Evolutionary conservation across 2,888 invertebrate species (phyloP), one percentile per base, ranked within the genome.

Genomic region (Drosophila eohydei): DNA sequence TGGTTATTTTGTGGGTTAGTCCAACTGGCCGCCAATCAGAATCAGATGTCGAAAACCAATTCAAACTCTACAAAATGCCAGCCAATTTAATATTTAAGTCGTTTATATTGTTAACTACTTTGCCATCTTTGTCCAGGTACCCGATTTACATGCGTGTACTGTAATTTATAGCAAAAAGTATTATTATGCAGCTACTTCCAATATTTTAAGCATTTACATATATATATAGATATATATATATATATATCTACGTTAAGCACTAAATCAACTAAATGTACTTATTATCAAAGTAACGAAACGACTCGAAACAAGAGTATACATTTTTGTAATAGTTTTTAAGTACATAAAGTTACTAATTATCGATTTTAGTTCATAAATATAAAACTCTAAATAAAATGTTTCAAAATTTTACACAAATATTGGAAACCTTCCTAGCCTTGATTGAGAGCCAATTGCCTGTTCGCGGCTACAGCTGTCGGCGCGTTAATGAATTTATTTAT

Each of bases 401-500:
- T 77, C 61, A 61, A 50, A 87, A 72, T 86, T 89, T 76, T 83
- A 68, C 74, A 68, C 74, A 36, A n/a, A 30, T 30, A 30, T 48
- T 48, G 48, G n/a, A 50, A 26, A 63, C 4, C 1, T 30, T 26
- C 9, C 7, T 56, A 52, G 21, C 89, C 88, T 84, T 84, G 88
- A 87, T 87, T 64, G 57, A 65, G 59, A 68, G 36, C 69, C 30
- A 71, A 52, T 46, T 32, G 41, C 41, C 11, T 46, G 40, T 62
- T 63, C 60, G 60, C 74, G 60, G 60, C 59, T 50, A 63, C 76
- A 76, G 76, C 77, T 77, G 80, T 54, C 56, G 67, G 48, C 68
- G 64, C 78, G 90, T 82, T 89, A 87, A 88, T 89, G 89, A 88
- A 88, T 82, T 75, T 89, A 88, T 89, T 89, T 88, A 60, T 88